Base-by-base conservation (phyloP, 2,888 invertebrate species). In the Drosophila yooni region DNA sequence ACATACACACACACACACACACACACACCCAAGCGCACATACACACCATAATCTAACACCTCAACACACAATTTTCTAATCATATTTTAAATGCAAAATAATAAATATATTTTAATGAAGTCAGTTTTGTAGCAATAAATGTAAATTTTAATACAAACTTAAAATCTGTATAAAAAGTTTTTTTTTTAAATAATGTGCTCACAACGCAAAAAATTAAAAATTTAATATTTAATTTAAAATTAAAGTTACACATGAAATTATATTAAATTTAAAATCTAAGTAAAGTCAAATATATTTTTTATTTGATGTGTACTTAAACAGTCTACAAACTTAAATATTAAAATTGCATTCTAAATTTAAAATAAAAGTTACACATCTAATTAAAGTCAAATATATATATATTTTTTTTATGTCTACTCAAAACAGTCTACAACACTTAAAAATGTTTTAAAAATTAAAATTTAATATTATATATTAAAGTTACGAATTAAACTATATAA, bases 31-130 rank as follows among this genome's bases (percentile, higher is more conserved):
- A 63, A 31, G 68, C 67, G 69, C 51, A 27, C 10, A n/a, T 10
- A 40, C 10, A 7, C 21, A 21, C 43, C 56, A 72, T 82, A 76
- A 82, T 85, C 48, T 74, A 72, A 81, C 79, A 81, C 79, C 74
- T 70, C 40, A 48, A 56, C 48, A 15, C 2, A 21, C 13, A 43
- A 43, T 13, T 15, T 13, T 25, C 7, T 46, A 46, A 25, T 25
- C 21, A 46, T 15, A 15, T 46, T 21, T 46, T 8, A 46, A 46
- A 15, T 46, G 3, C 13, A 25, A 4, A 2, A 46, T 1, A 46
- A 8, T 46, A 25, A 46, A 46, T 46, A 46, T 2, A 4, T 46
- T 3, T 46, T 3, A 46, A 15, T 25, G 2, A 46, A 15, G 13
- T 25, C 0, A 15, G 2, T 15, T 25, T 25, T 25, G 21, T 25